A percentile compares a stretch with the other conserved stretches of the same genome.
Evolutionary conservation across 2,888 invertebrate species (phyloP).

Genomic region (Protophormia terraenovae): DNA sequence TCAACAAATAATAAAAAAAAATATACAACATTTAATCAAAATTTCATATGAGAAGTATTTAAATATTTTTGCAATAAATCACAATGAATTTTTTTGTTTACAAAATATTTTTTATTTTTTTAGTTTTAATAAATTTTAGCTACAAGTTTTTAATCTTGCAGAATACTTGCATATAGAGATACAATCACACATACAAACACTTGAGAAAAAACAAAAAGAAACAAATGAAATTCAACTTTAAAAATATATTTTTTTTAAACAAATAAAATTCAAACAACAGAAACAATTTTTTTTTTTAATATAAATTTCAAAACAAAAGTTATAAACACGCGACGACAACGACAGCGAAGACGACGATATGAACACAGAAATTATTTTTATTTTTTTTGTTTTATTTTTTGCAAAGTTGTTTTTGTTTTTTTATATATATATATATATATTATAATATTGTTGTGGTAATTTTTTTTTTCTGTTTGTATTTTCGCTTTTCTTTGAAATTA

Average conservation of each 20-base stretch:
- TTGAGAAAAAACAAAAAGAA: neutral
- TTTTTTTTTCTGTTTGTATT: neutral
- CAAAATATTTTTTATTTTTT: neutral
- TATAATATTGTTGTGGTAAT: neutral
- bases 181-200: neutral
- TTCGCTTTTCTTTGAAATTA: constrained; percentile 54
- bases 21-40: neutral
- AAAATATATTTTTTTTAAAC: constrained; percentile 13
- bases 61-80: constrained; percentile 21
- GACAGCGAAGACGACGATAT: constrained; percentile 28
- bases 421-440: constrained; percentile 1
- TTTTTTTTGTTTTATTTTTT: constrained; percentile 3
- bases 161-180: neutral
- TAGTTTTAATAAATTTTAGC: constrained; percentile 24
- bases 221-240: neutral
- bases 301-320: constrained; percentile 56
- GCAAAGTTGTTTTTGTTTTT: constrained; percentile 3
- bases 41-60: constrained; percentile 3
- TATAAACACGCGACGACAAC: constrained; percentile 61
- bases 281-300: neutral
- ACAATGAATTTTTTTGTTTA: too few species aligned
- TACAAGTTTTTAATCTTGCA: constrained; percentile 45
- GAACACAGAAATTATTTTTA: constrained; percentile 30
- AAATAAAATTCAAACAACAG: constrained; percentile 29
- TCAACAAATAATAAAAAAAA: neutral